Percentiles rank a stretch among this genome's conserved stretches.
Evolutionary conservation across 2,888 invertebrate species (phyloP).

Genomic region (Choristoneura rosaceana): DNA sequence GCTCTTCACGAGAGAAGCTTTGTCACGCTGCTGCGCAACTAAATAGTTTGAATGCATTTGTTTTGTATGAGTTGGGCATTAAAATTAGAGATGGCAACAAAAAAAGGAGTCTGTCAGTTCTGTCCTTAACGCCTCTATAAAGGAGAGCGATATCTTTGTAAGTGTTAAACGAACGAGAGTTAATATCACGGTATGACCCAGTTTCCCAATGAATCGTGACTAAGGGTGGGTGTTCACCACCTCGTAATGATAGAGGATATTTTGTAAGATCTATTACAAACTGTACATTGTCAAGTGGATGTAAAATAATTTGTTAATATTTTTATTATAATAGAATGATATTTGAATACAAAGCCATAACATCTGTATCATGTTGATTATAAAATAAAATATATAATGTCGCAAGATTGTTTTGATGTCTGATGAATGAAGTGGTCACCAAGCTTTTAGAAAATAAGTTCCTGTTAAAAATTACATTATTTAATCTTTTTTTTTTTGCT

Average conservation of each 20-base stretch:
- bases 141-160: conserved; percentile 66
- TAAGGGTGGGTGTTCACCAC: conserved; percentile 48
- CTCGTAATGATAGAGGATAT: conserved; percentile 71
- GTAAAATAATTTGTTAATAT: conserved; percentile 86
- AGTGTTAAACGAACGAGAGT: conserved; percentile 68
- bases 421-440: background rate
- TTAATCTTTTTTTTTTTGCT: no score
- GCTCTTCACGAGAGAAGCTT: conserved; percentile 61
- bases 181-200: conserved; percentile 53
- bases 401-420: conserved; percentile 50
- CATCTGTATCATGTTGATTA: conserved; percentile 84
- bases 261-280: conserved; percentile 82
- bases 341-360: conserved; percentile 85
- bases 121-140: conserved; percentile 68
- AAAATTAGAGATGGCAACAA: conserved; percentile 61
- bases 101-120: conserved; percentile 50
- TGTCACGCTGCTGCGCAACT: conserved; percentile 55
- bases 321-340: conserved; percentile 83
- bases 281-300: conserved; percentile 84
- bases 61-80: conserved; percentile 57
- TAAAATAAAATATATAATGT: conserved; percentile 81
- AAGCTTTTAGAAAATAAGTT: no score
- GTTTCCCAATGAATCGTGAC: conserved; percentile 23
- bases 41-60: conserved; percentile 51
- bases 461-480: no score